Conservation (phyloP, 2,113 vertebrate genomes). For the Malaclemys terrapin region DNA sequence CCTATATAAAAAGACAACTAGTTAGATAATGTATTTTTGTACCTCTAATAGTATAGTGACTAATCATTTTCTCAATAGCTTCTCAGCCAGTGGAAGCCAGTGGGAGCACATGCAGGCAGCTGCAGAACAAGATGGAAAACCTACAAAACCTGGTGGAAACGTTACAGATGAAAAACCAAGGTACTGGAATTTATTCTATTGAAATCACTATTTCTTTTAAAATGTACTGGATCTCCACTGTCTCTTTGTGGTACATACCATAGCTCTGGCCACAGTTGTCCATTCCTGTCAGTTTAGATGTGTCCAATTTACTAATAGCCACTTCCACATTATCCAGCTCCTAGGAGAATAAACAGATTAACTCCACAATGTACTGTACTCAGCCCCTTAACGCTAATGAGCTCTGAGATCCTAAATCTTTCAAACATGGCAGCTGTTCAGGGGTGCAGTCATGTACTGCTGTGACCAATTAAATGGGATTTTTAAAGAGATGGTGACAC, state of each 20-base stretch:
- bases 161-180: conserved; percentile 74
- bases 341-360: conserved; percentile 42
- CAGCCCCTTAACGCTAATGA: conserved; percentile 28
- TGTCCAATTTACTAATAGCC: neutral
- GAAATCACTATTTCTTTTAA: neutral
- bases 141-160: conserved; percentile 75
- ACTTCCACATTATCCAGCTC: neutral
- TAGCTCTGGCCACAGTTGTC: neutral
- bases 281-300: neutral
- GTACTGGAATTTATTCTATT: conserved; percentile 13
- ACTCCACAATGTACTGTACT: neutral
- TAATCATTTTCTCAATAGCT: conserved; percentile 62
- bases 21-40: neutral
- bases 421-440: conserved; percentile 33
- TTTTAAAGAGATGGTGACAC: neutral
- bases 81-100: conserved; percentile 63
- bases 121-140: conserved; percentile 75
- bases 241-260: neutral
- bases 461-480: neutral
- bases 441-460: neutral
- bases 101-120: conserved; percentile 55
- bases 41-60: neutral
- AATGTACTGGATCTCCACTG: neutral
- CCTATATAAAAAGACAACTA: neutral
- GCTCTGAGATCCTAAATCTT: conserved; percentile 35